phyloP scores from a whole-genome alignment of 2,888 invertebrate species.

The Drosophila birchii region DNA sequence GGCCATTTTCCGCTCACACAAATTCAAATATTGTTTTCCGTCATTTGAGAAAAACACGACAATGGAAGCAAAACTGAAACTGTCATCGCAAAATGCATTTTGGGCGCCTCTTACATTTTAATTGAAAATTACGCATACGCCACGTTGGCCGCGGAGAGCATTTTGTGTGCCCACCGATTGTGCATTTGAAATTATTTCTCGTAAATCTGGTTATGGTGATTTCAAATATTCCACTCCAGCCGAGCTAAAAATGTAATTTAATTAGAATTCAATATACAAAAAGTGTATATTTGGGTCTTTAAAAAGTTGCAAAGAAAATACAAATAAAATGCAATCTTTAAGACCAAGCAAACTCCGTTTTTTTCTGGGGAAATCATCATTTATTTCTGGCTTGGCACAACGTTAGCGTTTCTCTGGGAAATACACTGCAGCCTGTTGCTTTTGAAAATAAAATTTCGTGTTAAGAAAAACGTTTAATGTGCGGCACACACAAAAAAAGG shows the following conservation, averaged over 20 bases:
- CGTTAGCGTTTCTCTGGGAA: background rate
- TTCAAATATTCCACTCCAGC: constrained; percentile 4
- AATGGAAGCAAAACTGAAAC: constrained; percentile 32
- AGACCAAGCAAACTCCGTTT: background rate
- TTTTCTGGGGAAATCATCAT: background rate
- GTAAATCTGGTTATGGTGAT: constrained; percentile 15
- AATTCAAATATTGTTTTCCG: constrained; percentile 70
- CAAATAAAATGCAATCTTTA: background rate
- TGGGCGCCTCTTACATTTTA: constrained; percentile 41
- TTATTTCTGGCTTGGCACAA: background rate
- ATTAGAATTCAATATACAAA: constrained; percentile 1
- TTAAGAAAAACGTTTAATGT: constrained; percentile 15
- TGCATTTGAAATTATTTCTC: constrained; percentile 18
- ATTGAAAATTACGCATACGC: constrained; percentile 62
- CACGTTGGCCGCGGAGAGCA: constrained; percentile 9
- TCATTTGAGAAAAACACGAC: constrained; percentile 46
- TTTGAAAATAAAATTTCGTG: constrained; percentile 13
- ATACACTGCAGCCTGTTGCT: constrained; percentile 1
- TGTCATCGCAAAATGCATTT: constrained; percentile 35
- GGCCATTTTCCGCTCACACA: constrained; percentile 41
- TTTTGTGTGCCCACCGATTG: constrained; percentile 14
- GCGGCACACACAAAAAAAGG: background rate
- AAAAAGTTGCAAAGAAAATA: background rate
- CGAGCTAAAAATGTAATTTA: background rate
- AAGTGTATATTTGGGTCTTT: background rate